A percentile compares a stretch with the other conserved stretches of the same genome.
These are phyloP conservation scores for Auanema freiburgensis DNA, from an alignment of 2,888 invertebrate genomes.

Conservation along the genomic window DNA sequence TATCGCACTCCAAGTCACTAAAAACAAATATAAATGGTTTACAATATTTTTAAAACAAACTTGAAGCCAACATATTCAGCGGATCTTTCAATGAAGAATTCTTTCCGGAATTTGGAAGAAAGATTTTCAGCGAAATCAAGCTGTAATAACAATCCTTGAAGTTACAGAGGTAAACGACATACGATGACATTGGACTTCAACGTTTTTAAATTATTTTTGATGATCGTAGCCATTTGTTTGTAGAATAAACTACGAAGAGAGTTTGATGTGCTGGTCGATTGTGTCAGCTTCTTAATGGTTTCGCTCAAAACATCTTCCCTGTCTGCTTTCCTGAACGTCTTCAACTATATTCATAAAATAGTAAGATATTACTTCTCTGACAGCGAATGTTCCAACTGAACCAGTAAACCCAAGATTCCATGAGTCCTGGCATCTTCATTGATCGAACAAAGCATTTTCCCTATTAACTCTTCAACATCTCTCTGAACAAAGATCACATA, in stretches of 20 bases:
- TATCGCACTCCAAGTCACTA: conserved; percentile 20
- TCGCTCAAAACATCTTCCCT: conserved; percentile 11
- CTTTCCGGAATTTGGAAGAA: conserved; percentile 13
- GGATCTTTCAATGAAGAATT: conserved; percentile 18
- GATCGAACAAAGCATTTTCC: conserved; percentile 20
- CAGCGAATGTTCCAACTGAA: conserved; percentile 24
- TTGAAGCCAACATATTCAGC: neutral
- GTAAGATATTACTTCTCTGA: neutral
- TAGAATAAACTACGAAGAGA: conserved; percentile 16
- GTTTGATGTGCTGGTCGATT: neutral
- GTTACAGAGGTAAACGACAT: neutral
- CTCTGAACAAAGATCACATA: conserved; percentile 1
- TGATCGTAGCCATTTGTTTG: conserved; percentile 11
- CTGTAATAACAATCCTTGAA: conserved; percentile 7
- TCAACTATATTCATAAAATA: too few species aligned
- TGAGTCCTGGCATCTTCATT: conserved; percentile 28
- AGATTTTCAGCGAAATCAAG: conserved; percentile 22
- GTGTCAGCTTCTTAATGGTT: neutral
- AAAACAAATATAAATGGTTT: neutral
- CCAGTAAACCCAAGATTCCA: conserved; percentile 34
- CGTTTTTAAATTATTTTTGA: conserved; percentile 1
- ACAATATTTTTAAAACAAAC: neutral
- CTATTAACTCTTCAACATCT: conserved; percentile 6
- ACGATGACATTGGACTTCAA: conserved; percentile 3
- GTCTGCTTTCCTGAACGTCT: conserved; percentile 4